Conservation (phyloP, 2,797 vertebrate genomes). For the Anolis apletophallus region DNA sequence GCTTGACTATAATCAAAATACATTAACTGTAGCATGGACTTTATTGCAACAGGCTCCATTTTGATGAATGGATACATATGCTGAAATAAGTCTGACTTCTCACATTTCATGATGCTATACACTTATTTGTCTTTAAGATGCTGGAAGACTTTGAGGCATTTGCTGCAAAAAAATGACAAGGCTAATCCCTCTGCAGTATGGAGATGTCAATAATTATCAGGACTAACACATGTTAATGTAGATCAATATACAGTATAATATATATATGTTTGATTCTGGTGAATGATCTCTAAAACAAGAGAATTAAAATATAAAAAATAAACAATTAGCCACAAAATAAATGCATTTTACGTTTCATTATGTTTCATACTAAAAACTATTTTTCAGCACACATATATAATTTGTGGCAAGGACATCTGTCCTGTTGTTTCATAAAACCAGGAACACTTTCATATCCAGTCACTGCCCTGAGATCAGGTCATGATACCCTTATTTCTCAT, state of each 20-base stretch:
- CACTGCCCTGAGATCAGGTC: neutral
- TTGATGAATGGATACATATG: neutral
- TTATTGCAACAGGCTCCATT: neutral
- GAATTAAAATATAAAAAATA: too few species aligned
- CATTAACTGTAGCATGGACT: neutral
- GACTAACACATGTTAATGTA: neutral
- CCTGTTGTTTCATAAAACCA: neutral
- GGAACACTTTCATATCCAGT: neutral
- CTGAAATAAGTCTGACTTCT: neutral
- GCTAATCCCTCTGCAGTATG: neutral
- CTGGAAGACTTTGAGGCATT: neutral
- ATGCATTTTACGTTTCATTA: too few species aligned
- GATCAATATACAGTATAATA: neutral
- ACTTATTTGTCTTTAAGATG: neutral
- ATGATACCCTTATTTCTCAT: neutral
- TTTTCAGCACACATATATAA: neutral
- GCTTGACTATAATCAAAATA: neutral
- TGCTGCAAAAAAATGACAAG: neutral
- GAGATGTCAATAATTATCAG: neutral
- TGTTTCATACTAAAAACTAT: neutral
- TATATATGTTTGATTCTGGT: neutral
- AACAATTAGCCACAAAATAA: too few species aligned
- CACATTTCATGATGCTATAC: neutral
- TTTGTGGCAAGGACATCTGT: neutral
- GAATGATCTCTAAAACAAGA: neutral